Evolutionary conservation across 1,140 invertebrate genomes (phyloP), one percentile per base, ranked within the genome.

Genomic region (Drosophila sp.): DNA sequence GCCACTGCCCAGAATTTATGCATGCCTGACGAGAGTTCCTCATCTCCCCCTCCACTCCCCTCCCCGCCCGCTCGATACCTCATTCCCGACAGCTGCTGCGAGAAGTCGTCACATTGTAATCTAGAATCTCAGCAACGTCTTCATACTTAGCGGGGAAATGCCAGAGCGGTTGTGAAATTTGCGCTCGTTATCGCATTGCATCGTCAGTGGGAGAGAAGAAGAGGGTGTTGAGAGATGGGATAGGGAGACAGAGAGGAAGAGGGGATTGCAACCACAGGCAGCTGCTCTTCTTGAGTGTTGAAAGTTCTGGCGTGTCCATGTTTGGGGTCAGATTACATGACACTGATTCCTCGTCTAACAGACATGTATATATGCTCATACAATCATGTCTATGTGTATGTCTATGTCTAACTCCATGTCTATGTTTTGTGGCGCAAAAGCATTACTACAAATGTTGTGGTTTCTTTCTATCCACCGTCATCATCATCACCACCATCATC

Each of bases 321-420:
- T 89, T 89, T 81, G 82, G 83, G 82, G 82, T 87, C 82, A 87
- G 82, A 87, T 87, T 87, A 89, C 82, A 89, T 87, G 82, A 87
- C 82, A 87, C 82, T 87, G 82, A 87, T 87, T 82, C 83, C 61
- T 56, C 75, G 63, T 82, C 81, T 87, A 86, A 87, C 78, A 81
- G 81, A 87, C 82, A 61, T 67, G 40, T 63, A 67, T 63, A 67
- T 70, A 34, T 69, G 69, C 73, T 57, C 40, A 69, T 67, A 53
- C 56, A 54, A 29, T 56, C 41, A 69, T 58, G 71, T 69, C 51
- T 71, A 69, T 32, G 57, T 72, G 32, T 38, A 32, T 69, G 59
- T 70, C 21, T 21, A 21, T 21, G 21, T n/a, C n/a, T n/a, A n/a
- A n/a, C n/a, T n/a, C n/a, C n/a, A n/a, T n/a, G n/a, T n/a, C n/a